A percentile compares a stretch with the other conserved stretches of the same genome.
phyloP scores from a whole-genome alignment of 2,113 vertebrate species.

The Lonchura striata region DNA sequence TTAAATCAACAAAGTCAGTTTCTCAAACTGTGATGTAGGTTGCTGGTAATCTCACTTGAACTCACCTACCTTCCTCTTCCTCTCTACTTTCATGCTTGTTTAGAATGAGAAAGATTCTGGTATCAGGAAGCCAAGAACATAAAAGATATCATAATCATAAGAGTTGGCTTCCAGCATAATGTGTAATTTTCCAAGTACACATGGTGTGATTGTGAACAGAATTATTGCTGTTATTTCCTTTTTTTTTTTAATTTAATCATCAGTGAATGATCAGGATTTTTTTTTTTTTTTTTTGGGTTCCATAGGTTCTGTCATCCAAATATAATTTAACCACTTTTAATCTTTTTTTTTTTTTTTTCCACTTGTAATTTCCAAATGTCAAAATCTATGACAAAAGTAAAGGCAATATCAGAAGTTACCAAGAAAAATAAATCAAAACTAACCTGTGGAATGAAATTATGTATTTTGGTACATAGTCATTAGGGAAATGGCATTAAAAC shows the following conservation, averaged over 20 bases:
- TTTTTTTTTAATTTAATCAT: neutral
- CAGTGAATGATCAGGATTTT: neutral
- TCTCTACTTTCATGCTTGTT: neutral
- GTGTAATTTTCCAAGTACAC: neutral
- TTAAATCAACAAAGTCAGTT: conserved; percentile 35
- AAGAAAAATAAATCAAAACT: accelerated
- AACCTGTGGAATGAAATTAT: neutral
- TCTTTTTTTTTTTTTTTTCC: neutral
- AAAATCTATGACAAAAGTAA: neutral
- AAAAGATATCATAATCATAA: neutral
- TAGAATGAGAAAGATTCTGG: neutral
- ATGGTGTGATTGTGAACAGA: neutral
- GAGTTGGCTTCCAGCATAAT: neutral
- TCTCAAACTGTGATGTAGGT: neutral
- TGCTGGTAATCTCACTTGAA: neutral
- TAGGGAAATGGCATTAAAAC: neutral
- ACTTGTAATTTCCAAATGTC: neutral
- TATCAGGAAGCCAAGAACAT: neutral
- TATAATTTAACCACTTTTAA: neutral
- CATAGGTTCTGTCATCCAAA: neutral
- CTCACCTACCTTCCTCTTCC: neutral
- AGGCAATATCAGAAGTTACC: neutral
- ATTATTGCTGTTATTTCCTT: neutral
- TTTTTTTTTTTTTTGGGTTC: neutral
- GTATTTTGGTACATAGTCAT: neutral